Conservation (phyloP, 2,797 vertebrate genomes). For the Sebastes trivittatus region DNA sequence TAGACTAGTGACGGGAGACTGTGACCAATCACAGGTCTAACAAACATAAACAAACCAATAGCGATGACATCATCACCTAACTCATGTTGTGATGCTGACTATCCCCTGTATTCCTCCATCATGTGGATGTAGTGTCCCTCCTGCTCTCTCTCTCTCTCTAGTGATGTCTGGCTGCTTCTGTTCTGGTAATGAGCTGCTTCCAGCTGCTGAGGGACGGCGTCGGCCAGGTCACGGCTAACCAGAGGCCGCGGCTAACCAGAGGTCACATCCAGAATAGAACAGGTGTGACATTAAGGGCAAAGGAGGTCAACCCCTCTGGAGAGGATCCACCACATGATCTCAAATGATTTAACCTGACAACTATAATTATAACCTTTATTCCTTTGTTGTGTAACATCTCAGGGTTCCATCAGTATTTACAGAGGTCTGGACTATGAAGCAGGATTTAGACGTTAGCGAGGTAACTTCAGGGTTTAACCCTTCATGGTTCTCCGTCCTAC, state of each 20-base stretch:
- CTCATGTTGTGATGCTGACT: no score
- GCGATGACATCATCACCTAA: no score
- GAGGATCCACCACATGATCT: conserved; percentile 14
- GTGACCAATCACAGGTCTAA: no score
- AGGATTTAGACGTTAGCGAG: no score
- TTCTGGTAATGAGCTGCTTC: conserved; percentile 56
- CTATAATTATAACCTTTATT: no score
- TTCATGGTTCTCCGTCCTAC: no score
- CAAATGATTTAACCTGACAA: conserved; percentile 5
- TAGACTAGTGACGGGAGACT: no score
- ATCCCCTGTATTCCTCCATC: not conserved
- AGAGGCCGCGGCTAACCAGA: conserved; percentile 26
- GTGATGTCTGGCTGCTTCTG: conserved; percentile 13
- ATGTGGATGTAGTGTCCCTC: not conserved
- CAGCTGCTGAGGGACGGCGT: conserved; percentile 50
- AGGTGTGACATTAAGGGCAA: conserved; percentile 1
- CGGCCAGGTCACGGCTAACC: conserved; percentile 30
- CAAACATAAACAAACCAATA: no score
- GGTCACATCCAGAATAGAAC: conserved; percentile 53
- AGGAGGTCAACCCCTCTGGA: conserved; percentile 23
- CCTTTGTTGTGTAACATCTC: not conserved
- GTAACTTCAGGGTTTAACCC: no score
- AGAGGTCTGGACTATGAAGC: no score
- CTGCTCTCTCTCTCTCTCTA: not conserved
- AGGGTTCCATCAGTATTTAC: not conserved